Evolutionary conservation across 2,113 vertebrate genomes (phyloP), one percentile per base, ranked within the genome.

Genomic region (Caranx melampygus): DNA sequence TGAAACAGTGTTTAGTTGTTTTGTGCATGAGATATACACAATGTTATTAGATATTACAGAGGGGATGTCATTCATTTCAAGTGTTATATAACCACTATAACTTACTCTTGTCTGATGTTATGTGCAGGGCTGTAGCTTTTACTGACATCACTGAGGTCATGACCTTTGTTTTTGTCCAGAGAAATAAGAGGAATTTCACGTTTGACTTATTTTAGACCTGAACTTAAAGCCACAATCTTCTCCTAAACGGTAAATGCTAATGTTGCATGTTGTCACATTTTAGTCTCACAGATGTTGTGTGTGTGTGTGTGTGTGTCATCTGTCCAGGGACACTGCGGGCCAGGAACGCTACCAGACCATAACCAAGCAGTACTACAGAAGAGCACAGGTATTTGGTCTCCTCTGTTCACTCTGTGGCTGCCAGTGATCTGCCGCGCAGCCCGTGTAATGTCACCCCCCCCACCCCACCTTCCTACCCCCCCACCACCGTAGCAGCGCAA

Each of bases 301-400:
- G 10, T 78, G 26, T 11, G 45, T 71, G 5, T 67, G 5, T 66
- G 34, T 21, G 9, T 72, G 35, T 60, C 92, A 51, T 87, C 40
- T 81, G 67, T 88, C 3, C 84, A 99, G 98, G 98, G 98, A 99
- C 91, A 99, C 98, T 0, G 98, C 98, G 0, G 98, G 98, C n/a
- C 98, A 99, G 90, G 98, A 99, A 87, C 91, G 98, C 80, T 99
- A 99, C 91, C 98, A 99, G 93, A 99, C 98, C 85, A 99, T 99
- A 93, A 99, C 98, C 16, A 99, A 99, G 87, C 98, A 99, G 96
- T 99, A 99, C 93, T 99, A 99, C 90, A 95, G 98, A 85, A 93
- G 98, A 87, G 98, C 98, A 68, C 98, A 99, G 97, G 98, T 99
- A 90, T 86, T 7, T 1, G 13, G 33, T 59, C 40, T 75, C 42